Evolutionary conservation across 2,797 vertebrate genomes (phyloP).

Genomic region (Argya squamiceps): DNA sequence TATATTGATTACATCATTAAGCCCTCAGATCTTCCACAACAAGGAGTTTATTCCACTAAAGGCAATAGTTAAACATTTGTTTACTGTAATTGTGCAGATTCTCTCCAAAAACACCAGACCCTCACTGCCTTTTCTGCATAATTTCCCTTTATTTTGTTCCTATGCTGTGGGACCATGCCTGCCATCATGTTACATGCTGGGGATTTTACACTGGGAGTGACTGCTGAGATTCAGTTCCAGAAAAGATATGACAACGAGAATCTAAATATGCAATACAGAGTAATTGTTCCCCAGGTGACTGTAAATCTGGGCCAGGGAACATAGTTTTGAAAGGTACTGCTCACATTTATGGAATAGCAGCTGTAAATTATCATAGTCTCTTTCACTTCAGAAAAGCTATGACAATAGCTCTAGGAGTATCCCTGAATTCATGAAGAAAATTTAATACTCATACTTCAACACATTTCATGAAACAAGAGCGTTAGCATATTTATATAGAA

Average conservation of each 20-base stretch:
- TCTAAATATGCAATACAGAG: neutral
- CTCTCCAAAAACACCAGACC: neutral
- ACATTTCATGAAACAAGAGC: neutral
- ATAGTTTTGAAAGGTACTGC: neutral
- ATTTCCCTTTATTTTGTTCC: neutral
- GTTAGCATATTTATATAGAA: neutral
- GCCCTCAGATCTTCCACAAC: neutral
- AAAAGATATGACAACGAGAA: neutral
- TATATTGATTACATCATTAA: neutral
- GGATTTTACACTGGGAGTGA: neutral
- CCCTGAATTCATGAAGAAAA: neutral
- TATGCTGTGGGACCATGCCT: neutral
- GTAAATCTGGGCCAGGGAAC: neutral
- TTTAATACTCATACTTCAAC: neutral
- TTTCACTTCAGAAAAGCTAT: neutral
- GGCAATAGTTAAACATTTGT: neutral
- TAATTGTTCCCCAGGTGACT: slow-evolving; percentile 14
- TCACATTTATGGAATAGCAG: neutral
- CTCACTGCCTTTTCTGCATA: neutral
- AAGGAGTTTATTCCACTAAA: neutral
- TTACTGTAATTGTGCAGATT: neutral
- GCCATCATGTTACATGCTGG: neutral
- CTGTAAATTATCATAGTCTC: neutral
- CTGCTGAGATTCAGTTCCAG: neutral
- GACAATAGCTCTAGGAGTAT: neutral